Evolutionary conservation across 2,797 vertebrate genomes (phyloP), one percentile per base, ranked within the genome.

Genomic region (Monodelphis domestica): DNA sequence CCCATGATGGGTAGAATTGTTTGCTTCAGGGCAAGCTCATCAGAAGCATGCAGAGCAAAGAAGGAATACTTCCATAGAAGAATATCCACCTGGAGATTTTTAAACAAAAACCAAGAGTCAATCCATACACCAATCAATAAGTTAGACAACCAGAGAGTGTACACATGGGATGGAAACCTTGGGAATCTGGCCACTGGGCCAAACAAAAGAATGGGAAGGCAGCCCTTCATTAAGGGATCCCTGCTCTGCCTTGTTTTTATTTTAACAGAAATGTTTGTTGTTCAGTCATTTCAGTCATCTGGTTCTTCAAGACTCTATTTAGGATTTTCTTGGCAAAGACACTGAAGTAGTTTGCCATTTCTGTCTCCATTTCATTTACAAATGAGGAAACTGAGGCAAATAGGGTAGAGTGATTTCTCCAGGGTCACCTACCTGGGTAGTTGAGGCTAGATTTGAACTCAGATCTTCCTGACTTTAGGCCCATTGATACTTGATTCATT

Each of bases 101-200:
- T 90, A 89, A 88, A 38, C 89, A 54, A 33, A 54, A 17, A 21
- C 38, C 28, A 54, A 3, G 0, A 28, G 26, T 54, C 9, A 3
- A 30, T 0, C 0, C 14, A 54, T 2, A 38, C 28, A 2, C n/a
- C 26, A n/a, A 29, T 24, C 14, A 10, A 54, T 3, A 0, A 78
- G 24, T 38, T 50, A 90, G 53, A 56, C 3, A 54, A 28, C n/a
- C 54, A 6, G 0, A 6, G 3, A 53, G 21, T 4, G 30, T 24
- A 2, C 0, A 0, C 50, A 30, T 52, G 63, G 15, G 52, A 54
- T 3, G 5, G 17, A 4, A 29, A 29, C 70, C 70, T 45, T 70
- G n/a, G 63, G n/a, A 38, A 7, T 45, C 89, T 38, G 2, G 38
- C 50, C 26, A 33, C n/a, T 17, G 59, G 87, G 11, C 45, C 29